A percentile compares a stretch with the other conserved stretches of the same genome.
Conservation (phyloP, 2,113 vertebrate species). For the Uria aalge region DNA sequence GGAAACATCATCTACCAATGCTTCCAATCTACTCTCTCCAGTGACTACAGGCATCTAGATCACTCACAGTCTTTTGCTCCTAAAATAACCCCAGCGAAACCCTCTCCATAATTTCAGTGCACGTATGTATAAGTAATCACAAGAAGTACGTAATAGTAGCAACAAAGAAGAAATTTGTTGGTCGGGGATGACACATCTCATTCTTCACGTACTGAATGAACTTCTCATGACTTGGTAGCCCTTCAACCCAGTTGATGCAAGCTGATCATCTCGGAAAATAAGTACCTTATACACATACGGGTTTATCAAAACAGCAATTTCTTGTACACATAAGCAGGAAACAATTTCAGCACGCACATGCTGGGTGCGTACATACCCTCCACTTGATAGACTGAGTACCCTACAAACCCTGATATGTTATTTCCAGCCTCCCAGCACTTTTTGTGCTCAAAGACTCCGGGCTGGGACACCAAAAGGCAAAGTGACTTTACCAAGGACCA, state of each 20-base stretch:
- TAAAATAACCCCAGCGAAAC: neutral
- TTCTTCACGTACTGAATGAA: neutral
- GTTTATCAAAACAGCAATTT: neutral
- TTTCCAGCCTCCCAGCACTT: neutral
- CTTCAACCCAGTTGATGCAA: neutral
- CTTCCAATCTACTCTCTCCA: neutral
- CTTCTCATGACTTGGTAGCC: neutral
- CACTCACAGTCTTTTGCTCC: neutral
- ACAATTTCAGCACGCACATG: neutral
- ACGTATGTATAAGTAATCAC: neutral
- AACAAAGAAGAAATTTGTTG: neutral
- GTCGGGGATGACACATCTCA: accelerated
- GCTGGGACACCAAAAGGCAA: neutral
- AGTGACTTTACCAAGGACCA: neutral
- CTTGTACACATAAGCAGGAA: neutral
- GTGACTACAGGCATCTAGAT: neutral
- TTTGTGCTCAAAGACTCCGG: neutral
- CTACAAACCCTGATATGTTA: neutral
- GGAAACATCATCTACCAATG: neutral
- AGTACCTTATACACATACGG: neutral
- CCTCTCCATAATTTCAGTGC: neutral
- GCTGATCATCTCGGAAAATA: neutral
- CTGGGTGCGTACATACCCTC: neutral
- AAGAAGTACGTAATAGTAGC: neutral
- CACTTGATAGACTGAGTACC: neutral